Evolutionary conservation across 2,113 vertebrate genomes (phyloP).

Genomic region (Cochlearius cochlearius): DNA sequence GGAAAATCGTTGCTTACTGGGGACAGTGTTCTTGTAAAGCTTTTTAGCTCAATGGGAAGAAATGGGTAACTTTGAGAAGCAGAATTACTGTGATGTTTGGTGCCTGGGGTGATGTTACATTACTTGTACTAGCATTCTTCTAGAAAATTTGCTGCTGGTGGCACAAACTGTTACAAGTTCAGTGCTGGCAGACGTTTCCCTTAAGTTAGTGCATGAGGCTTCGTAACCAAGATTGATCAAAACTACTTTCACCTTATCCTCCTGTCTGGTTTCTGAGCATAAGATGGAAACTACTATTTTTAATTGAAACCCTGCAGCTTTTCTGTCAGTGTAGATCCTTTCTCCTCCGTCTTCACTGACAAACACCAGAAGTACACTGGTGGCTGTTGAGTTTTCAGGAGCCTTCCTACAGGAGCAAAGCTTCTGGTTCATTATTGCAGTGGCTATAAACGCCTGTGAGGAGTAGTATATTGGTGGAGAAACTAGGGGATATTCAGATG

Average conservation of each 20-base stretch:
- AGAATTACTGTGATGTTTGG: background rate
- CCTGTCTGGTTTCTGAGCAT: background rate
- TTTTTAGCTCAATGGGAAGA: background rate
- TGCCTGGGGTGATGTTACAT: background rate
- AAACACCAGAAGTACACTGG: background rate
- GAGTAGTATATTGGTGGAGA: background rate
- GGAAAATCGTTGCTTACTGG: background rate
- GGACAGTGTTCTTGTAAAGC: background rate
- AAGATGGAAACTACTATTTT: background rate
- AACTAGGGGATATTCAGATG: background rate
- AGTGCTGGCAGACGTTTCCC: background rate
- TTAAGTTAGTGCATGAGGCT: background rate
- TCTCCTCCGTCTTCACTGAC: background rate
- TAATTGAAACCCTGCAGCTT: background rate
- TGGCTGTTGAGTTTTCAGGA: background rate
- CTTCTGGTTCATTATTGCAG: background rate
- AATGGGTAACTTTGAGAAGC: background rate
- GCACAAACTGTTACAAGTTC: background rate
- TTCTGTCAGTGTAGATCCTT: background rate
- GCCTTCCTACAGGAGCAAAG: background rate
- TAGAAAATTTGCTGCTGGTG: background rate
- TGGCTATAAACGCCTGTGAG: background rate
- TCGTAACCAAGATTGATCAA: background rate
- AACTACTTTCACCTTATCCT: background rate
- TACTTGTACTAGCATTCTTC: background rate